phyloP scores from a whole-genome alignment of 2,888 invertebrate genomes.

The Sminthurides aquaticus region DNA sequence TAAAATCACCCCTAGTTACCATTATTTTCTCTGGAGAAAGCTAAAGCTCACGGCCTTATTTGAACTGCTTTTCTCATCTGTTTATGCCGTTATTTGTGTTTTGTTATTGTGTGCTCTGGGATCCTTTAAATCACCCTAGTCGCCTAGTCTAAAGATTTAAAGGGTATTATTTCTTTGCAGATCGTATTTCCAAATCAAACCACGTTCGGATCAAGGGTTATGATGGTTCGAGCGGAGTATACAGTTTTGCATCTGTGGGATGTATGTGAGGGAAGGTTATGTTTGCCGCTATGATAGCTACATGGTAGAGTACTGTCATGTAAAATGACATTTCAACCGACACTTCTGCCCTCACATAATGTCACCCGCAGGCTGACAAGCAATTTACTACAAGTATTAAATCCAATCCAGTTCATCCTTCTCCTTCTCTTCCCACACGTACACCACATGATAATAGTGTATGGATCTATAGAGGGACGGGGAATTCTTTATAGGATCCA shows the following conservation, averaged over 20 bases:
- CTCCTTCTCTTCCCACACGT: neutral
- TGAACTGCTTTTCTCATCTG: too few relatives aligned
- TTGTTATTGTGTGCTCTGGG: too few relatives aligned
- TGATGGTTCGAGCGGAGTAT: neutral
- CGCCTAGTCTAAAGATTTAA: too few relatives aligned
- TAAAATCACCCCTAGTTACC: too few relatives aligned
- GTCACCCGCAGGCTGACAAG: constrained; percentile 43
- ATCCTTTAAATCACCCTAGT: too few relatives aligned
- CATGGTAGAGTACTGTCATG: constrained; percentile 2
- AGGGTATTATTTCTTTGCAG: neutral
- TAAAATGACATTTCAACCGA: constrained; percentile 39
- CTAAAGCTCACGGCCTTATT: too few relatives aligned
- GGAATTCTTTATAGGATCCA: neutral
- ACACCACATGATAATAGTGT: neutral
- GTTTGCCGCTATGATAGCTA: neutral
- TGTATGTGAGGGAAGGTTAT: neutral
- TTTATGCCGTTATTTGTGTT: too few relatives aligned
- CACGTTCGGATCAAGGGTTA: neutral
- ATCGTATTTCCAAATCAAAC: neutral
- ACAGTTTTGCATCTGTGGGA: neutral
- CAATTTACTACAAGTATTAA: constrained; percentile 26
- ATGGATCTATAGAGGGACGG: neutral
- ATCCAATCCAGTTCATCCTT: too few relatives aligned
- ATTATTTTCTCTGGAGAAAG: too few relatives aligned
- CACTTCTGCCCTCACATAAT: constrained; percentile 41